These are phyloP conservation scores for Sebastes matsubarae DNA, from an alignment of 2,797 vertebrate genomes.

Conservation along the genomic window DNA sequence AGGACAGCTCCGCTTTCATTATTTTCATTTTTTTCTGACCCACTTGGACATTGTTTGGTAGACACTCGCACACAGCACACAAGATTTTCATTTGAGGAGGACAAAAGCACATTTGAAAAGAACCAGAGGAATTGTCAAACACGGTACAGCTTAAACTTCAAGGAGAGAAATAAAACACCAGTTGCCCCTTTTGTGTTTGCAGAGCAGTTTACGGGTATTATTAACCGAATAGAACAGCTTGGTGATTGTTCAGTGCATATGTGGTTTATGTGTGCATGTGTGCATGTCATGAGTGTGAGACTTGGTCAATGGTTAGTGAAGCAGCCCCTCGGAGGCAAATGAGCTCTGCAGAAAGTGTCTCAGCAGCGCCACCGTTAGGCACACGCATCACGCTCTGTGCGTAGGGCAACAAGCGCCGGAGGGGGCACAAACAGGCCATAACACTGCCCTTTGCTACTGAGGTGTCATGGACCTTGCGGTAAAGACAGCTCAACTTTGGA, in stretches of 20 bases:
- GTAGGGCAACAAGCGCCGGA: too few species aligned
- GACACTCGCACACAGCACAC: constrained; percentile 29
- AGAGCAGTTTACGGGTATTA: constrained; percentile 49
- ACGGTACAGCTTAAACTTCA: constrained; percentile 25
- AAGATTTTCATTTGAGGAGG: constrained; percentile 58
- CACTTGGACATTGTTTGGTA: constrained; percentile 64
- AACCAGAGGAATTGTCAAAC: constrained; percentile 59
- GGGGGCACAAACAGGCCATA: too few species aligned
- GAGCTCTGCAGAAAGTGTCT: neutral
- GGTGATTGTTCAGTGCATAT: constrained; percentile 21
- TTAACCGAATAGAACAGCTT: constrained; percentile 37
- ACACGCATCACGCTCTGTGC: too few species aligned
- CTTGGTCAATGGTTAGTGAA: constrained; percentile 39
- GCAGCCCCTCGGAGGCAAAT: constrained; percentile 10
- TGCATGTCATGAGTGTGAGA: neutral
- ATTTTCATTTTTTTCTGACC: constrained; percentile 67
- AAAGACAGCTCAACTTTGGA: too few species aligned
- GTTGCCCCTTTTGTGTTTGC: constrained; percentile 45
- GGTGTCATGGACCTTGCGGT: too few species aligned
- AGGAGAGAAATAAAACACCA: constrained; percentile 52
- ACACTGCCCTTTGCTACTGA: too few species aligned
- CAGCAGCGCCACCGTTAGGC: too few species aligned
- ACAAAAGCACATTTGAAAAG: constrained; percentile 58
- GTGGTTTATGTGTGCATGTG: neutral
- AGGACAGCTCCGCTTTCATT: constrained; percentile 63